Evolutionary conservation across 2,888 invertebrate species (phyloP).

Genomic region (Limulus polyphemus): DNA sequence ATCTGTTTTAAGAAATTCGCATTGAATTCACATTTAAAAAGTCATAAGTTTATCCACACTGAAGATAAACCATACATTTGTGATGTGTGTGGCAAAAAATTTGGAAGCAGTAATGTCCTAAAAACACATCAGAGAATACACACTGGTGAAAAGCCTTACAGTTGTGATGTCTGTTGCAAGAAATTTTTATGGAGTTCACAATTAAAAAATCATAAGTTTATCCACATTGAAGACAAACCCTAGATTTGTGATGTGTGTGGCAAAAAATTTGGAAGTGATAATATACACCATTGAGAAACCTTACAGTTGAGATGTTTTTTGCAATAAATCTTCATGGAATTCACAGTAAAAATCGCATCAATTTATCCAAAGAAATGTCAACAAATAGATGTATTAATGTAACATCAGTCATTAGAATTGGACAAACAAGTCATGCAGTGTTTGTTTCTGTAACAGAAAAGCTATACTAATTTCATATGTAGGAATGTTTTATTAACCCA

Average conservation of each 20-base stretch:
- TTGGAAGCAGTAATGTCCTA: background rate
- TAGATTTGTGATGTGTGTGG: background rate
- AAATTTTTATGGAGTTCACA: background rate
- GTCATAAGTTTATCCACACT: background rate
- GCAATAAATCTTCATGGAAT: too few species aligned
- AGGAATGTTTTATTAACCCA: too few species aligned
- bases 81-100: slow-evolving; percentile 2
- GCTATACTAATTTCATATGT: too few species aligned
- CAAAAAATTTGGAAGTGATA: too few species aligned
- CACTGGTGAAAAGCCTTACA: background rate
- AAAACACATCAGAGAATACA: background rate
- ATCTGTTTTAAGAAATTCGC: slow-evolving; percentile 1
- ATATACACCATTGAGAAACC: too few species aligned
- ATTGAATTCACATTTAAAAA: background rate
- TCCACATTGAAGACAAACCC: slow-evolving; percentile 2
- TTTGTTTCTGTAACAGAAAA: too few species aligned
- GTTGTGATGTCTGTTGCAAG: slow-evolving; percentile 3
- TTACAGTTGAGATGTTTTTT: too few species aligned
- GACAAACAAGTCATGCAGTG: too few species aligned
- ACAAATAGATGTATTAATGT: too few species aligned
- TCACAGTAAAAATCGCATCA: too few species aligned
- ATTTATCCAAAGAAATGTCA: too few species aligned
- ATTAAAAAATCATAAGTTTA: background rate
- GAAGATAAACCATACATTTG: slow-evolving; percentile 4
- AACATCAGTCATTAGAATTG: too few species aligned